Base-by-base conservation (phyloP, 2,888 invertebrate genomes). In the Spatulosminthurus flaviceps region DNA sequence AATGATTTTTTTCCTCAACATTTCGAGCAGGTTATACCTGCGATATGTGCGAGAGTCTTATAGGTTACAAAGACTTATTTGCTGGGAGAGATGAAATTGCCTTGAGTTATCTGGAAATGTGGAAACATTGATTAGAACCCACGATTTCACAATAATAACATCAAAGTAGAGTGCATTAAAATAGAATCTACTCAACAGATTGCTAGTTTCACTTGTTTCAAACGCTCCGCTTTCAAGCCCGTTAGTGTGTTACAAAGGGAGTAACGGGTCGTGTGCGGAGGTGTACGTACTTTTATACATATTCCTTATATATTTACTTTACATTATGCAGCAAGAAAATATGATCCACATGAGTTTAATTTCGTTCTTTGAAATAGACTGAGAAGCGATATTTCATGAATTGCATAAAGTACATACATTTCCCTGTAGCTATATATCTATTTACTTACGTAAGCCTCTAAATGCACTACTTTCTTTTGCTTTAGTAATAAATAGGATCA, bases 401-500 rank as follows among this genome's bases (percentile, higher is more conserved):
- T 51, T 51, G 51, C 51, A 51, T 51, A 51, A 2, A 11, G 5
- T 5, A 16, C 5, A 51, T n/a, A 51, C 51, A 51, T 51, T 51
- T 51, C 51, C 19, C 51, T 9, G 16, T 2, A 51, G 16, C 51
- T 16, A 51, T 51, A 51, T 16, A 51, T 19, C 19, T 16, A 51
- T 51, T 19, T 4, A n/a, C n/a, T 13, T 41, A 41, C 41, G 41
- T 41, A 7, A 41, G 41, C 24, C 67, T 67, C 67, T 26, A 24
- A 5, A 19, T 24, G 26, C 11, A 67, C n/a, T n/a, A n/a, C n/a
- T n/a, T n/a, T n/a, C n/a, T n/a, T 19, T 24, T 16, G 21, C 22
- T 22, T n/a, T 69, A 28, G 29, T 1, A 42, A 42, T 43, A 71
- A 42, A 71, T 42, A 41, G 41, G 64, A 64, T 64, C 64, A 43